Conservation (phyloP, 2,888 invertebrate genomes). For the Euspilapteryx auroguttella region DNA sequence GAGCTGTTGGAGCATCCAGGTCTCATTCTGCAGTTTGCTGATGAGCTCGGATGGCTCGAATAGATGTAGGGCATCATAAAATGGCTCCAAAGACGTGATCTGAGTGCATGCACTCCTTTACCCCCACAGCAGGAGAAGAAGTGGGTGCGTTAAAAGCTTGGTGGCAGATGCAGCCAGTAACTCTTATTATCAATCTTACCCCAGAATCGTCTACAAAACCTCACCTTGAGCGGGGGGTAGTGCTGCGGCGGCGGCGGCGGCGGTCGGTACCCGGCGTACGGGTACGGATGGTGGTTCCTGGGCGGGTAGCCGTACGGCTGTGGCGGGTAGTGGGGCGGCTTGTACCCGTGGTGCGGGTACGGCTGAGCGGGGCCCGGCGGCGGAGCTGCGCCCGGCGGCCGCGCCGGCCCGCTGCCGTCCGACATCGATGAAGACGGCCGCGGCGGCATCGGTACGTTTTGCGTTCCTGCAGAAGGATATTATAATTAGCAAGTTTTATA, state of each 20-base stretch:
- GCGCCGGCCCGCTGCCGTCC: slow-evolving; percentile 49
- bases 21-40: too few relatives aligned
- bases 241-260: slow-evolving; percentile 33
- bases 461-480: slow-evolving; percentile 78
- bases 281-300: slow-evolving; percentile 51
- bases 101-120: too few relatives aligned
- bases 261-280: slow-evolving; percentile 39
- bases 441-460: slow-evolving; percentile 95
- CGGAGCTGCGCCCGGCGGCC: slow-evolving; percentile 26
- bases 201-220: too few relatives aligned
- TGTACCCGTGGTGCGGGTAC: slow-evolving; percentile 32
- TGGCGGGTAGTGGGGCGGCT: slow-evolving; percentile 49
- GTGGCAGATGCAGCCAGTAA: too few relatives aligned
- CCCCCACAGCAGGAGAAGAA: too few relatives aligned
- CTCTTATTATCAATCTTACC: too few relatives aligned
- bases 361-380: slow-evolving; percentile 44
- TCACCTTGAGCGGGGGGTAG: slow-evolving; percentile 44
- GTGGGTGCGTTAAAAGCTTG: too few relatives aligned
- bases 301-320: slow-evolving; percentile 44
- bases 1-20: too few relatives aligned
- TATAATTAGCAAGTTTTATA: too few relatives aligned
- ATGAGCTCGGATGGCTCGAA: too few relatives aligned
- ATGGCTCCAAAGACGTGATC: too few relatives aligned
- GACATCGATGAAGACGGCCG: slow-evolving; percentile 84
- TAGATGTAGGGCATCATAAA: too few relatives aligned